These are phyloP conservation scores for Pyrocephalus nanus DNA, from an alignment of 2,797 vertebrate species.

Conservation along the genomic window DNA sequence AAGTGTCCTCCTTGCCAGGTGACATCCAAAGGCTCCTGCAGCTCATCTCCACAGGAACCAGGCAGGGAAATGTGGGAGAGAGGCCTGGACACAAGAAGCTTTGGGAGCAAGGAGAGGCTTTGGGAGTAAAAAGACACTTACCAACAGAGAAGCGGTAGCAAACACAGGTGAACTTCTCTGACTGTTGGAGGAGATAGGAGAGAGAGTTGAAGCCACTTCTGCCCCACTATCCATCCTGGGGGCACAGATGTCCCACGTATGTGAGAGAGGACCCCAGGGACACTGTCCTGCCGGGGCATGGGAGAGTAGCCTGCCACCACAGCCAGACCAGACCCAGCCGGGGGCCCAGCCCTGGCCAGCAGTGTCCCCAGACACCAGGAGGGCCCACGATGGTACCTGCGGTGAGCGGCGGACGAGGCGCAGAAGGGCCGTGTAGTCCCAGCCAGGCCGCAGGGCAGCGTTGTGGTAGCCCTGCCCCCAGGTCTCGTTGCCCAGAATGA, in stretches of 20 bases:
- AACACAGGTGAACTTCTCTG: background rate
- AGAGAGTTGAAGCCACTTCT: background rate
- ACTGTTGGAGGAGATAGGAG: background rate
- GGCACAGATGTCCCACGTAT: background rate
- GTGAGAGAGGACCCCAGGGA: background rate
- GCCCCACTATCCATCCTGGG: fast-evolving
- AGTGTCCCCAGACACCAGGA: background rate
- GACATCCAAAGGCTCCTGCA: background rate
- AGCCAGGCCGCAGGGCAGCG: background rate
- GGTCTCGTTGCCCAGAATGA: constrained; percentile 1
- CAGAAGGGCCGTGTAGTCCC: constrained; percentile 1
- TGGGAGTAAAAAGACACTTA: background rate
- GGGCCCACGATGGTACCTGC: background rate
- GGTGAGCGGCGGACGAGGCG: background rate
- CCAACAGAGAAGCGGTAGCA: background rate
- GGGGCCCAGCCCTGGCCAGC: fast-evolving
- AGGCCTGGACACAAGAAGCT: background rate
- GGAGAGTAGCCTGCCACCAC: fast-evolving
- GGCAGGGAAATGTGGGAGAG: background rate
- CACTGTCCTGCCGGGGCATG: fast-evolving
- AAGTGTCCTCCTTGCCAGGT: fast-evolving
- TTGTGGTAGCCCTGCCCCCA: background rate
- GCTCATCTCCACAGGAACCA: fast-evolving
- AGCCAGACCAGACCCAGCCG: fast-evolving
- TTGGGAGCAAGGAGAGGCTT: background rate